Evolutionary conservation across 2,113 vertebrate species (phyloP).

Genomic region (Rhizomys pruinosus): DNA sequence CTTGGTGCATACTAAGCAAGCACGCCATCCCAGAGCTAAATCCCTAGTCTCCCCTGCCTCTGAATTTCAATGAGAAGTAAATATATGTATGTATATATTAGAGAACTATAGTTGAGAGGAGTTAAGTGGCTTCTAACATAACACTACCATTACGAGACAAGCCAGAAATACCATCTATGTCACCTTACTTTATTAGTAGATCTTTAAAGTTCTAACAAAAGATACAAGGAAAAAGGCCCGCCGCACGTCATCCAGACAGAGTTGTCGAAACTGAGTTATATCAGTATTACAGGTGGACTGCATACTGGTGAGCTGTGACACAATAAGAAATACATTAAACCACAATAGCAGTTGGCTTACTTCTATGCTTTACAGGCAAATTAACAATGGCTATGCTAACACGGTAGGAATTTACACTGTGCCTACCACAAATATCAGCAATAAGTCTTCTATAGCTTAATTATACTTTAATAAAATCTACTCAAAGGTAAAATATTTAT

Average conservation of each 20-base stretch:
- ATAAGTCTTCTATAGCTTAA: conserved; percentile 64
- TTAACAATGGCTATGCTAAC: conserved; percentile 34
- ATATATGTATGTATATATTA: not conserved
- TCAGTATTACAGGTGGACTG: conserved; percentile 91
- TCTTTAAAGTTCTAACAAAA: conserved; percentile 77
- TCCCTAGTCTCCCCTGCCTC: not conserved
- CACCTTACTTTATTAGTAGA: not conserved
- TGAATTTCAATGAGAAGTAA: not conserved
- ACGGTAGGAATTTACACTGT: conserved; percentile 19
- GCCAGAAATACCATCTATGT: not conserved
- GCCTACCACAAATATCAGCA: not conserved
- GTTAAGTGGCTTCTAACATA: not conserved
- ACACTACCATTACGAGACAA: not conserved
- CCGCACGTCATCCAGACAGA: conserved; percentile 92
- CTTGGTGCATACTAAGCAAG: not conserved
- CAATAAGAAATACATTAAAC: conserved; percentile 67
- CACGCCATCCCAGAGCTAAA: not conserved
- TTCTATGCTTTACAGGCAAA: conserved; percentile 43
- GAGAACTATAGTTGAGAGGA: not conserved
- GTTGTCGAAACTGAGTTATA: conserved; percentile 90
- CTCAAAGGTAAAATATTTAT: conserved; percentile 65
- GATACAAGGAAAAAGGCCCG: conserved; percentile 98
- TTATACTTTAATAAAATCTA: conserved; percentile 73
- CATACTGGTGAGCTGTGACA: conserved; percentile 89
- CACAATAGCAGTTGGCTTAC: not conserved